Evolutionary conservation across 2,797 vertebrate species (phyloP).

Genomic region (Catostomus latipinnis): DNA sequence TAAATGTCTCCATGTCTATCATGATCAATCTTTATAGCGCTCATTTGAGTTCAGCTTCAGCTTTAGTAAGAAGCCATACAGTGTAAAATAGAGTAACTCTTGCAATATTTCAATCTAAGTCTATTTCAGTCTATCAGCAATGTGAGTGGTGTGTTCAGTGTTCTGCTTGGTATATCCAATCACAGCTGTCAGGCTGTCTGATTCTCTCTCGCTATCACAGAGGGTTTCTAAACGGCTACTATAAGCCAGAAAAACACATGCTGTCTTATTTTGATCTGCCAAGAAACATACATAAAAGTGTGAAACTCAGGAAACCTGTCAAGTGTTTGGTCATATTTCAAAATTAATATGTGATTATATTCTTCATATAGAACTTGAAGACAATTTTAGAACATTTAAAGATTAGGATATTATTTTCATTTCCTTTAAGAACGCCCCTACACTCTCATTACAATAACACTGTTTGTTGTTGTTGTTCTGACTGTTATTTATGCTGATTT

Average conservation of each 20-base stretch:
- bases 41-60: neutral
- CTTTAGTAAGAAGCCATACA: neutral
- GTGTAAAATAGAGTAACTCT: neutral
- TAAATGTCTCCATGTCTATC: neutral
- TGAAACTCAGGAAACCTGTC: no score
- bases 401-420: no score
- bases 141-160: constrained; percentile 4
- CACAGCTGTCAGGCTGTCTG: constrained; percentile 8
- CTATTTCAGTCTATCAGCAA: constrained; percentile 14
- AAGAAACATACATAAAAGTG: neutral
- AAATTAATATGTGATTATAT: no score
- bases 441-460: no score
- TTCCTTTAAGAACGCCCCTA: no score
- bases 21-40: neutral
- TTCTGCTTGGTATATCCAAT: neutral
- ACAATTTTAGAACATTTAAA: no score
- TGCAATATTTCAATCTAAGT: constrained; percentile 4
- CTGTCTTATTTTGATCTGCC: neutral
- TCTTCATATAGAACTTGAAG: no score
- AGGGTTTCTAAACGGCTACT: neutral
- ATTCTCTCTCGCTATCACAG: neutral
- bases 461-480: no score
- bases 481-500: no score
- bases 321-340: no score
- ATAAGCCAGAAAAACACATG: neutral